These are phyloP conservation scores for Protophormia terraenovae DNA, from an alignment of 2,888 invertebrate genomes.

Conservation along the genomic window DNA sequence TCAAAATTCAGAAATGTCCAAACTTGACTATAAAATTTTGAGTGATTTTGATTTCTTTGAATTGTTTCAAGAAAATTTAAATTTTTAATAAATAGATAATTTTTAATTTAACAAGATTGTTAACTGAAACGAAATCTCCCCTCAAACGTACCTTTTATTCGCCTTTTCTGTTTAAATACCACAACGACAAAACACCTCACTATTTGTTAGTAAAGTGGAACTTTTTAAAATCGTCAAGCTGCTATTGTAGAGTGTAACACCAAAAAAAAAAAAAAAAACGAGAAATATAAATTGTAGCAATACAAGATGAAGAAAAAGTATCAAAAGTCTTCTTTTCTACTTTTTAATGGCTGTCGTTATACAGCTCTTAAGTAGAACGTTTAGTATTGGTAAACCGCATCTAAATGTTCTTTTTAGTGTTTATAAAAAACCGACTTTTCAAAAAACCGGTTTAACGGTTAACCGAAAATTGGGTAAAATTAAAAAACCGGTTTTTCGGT, in stretches of 20 bases:
- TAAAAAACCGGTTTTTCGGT: too few relatives aligned
- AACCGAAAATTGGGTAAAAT: too few relatives aligned
- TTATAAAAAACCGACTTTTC: neutral
- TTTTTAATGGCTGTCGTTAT: slow-evolving; percentile 47
- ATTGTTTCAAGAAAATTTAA: too few relatives aligned
- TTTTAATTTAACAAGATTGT: too few relatives aligned
- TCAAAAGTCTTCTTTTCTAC: slow-evolving; percentile 10
- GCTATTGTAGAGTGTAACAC: neutral
- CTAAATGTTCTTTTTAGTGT: slow-evolving; percentile 45
- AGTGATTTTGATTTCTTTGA: too few relatives aligned
- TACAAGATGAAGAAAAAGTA: slow-evolving; percentile 20
- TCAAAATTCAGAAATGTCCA: neutral
- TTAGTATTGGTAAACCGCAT: slow-evolving; percentile 55
- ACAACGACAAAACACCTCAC: neutral
- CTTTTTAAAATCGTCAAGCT: slow-evolving; percentile 10
- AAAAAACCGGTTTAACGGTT: too few relatives aligned
- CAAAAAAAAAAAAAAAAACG: slow-evolving; percentile 2
- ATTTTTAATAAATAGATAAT: too few relatives aligned
- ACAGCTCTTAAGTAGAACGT: slow-evolving; percentile 46
- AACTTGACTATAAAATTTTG: neutral
- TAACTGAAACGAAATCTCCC: too few relatives aligned
- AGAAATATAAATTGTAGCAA: neutral
- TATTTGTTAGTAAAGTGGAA: neutral
- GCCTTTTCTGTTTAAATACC: neutral
- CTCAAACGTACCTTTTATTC: neutral